Conservation (phyloP, 2,888 invertebrate species). For the Drosophila barbarae region DNA sequence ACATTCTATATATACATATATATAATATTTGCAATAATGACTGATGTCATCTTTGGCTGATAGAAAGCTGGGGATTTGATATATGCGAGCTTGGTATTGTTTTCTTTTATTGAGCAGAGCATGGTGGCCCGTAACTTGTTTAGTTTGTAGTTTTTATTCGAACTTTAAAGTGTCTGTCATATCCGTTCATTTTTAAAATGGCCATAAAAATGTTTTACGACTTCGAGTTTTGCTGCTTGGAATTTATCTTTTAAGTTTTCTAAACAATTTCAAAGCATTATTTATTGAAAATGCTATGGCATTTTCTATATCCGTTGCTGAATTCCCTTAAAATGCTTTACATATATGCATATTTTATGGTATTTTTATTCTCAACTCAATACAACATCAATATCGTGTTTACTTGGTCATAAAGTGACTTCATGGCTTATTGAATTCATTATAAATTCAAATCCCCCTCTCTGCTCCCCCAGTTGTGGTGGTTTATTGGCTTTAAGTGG, state of each 20-base stretch:
- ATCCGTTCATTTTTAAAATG: slow-evolving; percentile 1
- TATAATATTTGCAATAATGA: slow-evolving; percentile 47
- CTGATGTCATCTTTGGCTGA: slow-evolving; percentile 57
- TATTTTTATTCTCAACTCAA: slow-evolving; percentile 5
- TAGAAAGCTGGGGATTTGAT: slow-evolving; percentile 29
- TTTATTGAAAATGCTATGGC: not conserved
- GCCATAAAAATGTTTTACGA: not conserved
- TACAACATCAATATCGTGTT: slow-evolving; percentile 20
- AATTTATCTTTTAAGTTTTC: not conserved
- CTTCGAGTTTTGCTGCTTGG: not conserved
- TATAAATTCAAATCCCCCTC: slow-evolving; percentile 32
- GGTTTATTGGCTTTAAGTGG: slow-evolving; percentile 37
- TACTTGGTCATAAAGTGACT: slow-evolving; percentile 26
- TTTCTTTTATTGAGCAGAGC: slow-evolving; percentile 4
- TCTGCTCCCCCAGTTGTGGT: not conserved
- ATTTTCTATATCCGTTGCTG: not conserved
- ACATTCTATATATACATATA: slow-evolving; percentile 16
- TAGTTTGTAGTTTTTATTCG: slow-evolving; percentile 4
- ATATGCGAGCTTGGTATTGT: slow-evolving; percentile 4
- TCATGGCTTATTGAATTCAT: slow-evolving; percentile 32
- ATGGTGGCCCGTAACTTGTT: not conserved
- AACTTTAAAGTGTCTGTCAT: not conserved
- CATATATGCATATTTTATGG: slow-evolving; percentile 1
- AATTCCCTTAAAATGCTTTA: not conserved
- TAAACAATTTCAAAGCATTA: not conserved